A percentile compares a stretch with the other conserved stretches of the same genome.
Conservation (phyloP, 2,888 invertebrate species). For the Gortyna flavago region DNA sequence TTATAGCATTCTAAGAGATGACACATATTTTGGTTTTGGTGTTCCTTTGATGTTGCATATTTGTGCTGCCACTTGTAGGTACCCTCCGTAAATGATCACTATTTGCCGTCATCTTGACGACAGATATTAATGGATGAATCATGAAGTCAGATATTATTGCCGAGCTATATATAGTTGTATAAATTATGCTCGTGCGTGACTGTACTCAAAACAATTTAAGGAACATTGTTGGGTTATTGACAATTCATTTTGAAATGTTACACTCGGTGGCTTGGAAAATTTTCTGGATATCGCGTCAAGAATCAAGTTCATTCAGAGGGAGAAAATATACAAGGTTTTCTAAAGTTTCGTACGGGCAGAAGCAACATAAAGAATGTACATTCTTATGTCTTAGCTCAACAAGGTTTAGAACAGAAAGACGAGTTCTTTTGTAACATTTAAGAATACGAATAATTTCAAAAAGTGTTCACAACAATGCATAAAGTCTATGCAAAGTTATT, state of each 20-base stretch:
- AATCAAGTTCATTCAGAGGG: background rate
- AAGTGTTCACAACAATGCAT: background rate
- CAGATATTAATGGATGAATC: background rate
- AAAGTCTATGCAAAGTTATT: background rate
- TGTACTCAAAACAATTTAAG: background rate
- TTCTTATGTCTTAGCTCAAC: background rate
- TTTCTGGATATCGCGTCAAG: background rate
- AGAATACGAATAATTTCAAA: constrained; percentile 5
- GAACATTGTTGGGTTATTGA: background rate
- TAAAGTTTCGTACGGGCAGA: constrained; percentile 2
- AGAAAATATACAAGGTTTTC: constrained; percentile 3
- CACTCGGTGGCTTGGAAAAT: background rate
- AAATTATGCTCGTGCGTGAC: background rate
- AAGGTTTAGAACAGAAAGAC: background rate
- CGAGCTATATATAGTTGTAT: background rate
- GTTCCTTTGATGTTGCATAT: background rate
- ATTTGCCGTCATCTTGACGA: background rate
- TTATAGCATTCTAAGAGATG: too few species aligned
- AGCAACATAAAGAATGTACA: constrained; percentile 5
- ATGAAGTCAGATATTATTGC: background rate
- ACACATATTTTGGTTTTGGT: background rate
- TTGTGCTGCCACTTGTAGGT: background rate
- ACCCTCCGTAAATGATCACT: background rate
- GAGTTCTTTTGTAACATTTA: background rate
- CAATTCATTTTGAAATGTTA: background rate